Evolutionary conservation across 2,888 invertebrate species (phyloP), one percentile per base, ranked within the genome.

Genomic region (Rhagium mordax): DNA sequence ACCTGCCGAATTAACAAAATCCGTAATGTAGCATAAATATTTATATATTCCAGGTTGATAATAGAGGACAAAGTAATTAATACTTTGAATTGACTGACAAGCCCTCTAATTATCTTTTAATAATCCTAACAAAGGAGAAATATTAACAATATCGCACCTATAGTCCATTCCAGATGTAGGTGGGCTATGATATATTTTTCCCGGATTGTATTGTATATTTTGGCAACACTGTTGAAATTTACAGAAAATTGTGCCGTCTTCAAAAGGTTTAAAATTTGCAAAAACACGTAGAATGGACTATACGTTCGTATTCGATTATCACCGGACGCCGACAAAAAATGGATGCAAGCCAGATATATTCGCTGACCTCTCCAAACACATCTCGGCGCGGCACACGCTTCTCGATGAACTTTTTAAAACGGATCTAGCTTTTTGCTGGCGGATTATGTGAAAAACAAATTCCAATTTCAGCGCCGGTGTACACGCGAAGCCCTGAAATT

Each of bases 391-490:
- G 21, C 66, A 53, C 21, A 53, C 55, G 66, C 20, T 53, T 15
- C 24, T 2, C 48, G 7, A 15, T 2, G 48, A 24, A 62, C 15
- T 15, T 62, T 24, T 47, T 47, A 20, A 61, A 62, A 24, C n/a
- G 61, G 24, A 48, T 48, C 15, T 15, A 18, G 61, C 20, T 48
- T 62, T 47, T 47, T 48, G 61, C 20, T n/a, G 2, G 2, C 4
- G 24, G 16, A 20, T 33, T 18, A 8, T 29, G 10, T 13, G 27
- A 57, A 18, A 66, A 21, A 48, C 18, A 67, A 67, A 48, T 67
- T 48, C 48, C 67, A 59, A 57, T 67, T 67, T 67, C 67, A 67
- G 67, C 48, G n/a, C 27, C 48, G 59, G 57, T 57, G 57, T 47
- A 20, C 67, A 47, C 57, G 47, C 67, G 59, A 47, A 24, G 47